A percentile compares a stretch with the other conserved stretches of the same genome.
These are phyloP conservation scores for Papilio aristodemus DNA, from an alignment of 1,140 invertebrate genomes.

Conservation along the genomic window DNA sequence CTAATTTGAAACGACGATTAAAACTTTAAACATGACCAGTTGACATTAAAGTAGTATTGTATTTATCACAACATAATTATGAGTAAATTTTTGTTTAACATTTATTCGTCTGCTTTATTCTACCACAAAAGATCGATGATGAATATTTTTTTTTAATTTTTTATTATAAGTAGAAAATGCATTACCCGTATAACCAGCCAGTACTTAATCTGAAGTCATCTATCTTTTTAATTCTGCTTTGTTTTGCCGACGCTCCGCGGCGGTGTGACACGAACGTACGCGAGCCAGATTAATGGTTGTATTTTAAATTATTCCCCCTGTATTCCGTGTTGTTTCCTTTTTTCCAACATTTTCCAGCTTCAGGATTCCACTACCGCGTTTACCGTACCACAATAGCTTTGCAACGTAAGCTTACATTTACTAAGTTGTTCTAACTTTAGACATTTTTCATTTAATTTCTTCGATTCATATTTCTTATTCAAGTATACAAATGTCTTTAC, in stretches of 20 bases:
- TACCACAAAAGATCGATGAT: too few relatives aligned
- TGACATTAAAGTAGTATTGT: too few relatives aligned
- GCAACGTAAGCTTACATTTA: constrained; percentile 63
- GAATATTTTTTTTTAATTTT: too few relatives aligned
- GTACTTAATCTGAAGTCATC: constrained; percentile 17
- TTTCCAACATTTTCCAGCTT: constrained; percentile 47
- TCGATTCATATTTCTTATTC: constrained; percentile 13
- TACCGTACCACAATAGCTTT: constrained; percentile 19
- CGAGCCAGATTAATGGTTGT: constrained; percentile 72
- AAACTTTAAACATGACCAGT: neutral
- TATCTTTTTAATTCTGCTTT: constrained; percentile 36
- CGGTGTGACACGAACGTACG: constrained; percentile 57
- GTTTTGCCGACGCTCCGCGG: constrained; percentile 55
- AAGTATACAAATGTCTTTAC: neutral
- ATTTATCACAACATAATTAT: too few relatives aligned
- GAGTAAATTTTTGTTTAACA: too few relatives aligned
- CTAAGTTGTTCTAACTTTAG: constrained; percentile 36
- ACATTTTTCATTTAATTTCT: constrained; percentile 25
- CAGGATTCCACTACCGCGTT: constrained; percentile 33
- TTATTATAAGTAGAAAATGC: neutral
- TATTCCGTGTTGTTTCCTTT: constrained; percentile 57
- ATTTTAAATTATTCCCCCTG: constrained; percentile 69
- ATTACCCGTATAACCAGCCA: neutral
- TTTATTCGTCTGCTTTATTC: too few relatives aligned
- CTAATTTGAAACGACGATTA: neutral